Evolutionary conservation across 1,140 invertebrate species (phyloP).

Genomic region (Drosophila nikananu): DNA sequence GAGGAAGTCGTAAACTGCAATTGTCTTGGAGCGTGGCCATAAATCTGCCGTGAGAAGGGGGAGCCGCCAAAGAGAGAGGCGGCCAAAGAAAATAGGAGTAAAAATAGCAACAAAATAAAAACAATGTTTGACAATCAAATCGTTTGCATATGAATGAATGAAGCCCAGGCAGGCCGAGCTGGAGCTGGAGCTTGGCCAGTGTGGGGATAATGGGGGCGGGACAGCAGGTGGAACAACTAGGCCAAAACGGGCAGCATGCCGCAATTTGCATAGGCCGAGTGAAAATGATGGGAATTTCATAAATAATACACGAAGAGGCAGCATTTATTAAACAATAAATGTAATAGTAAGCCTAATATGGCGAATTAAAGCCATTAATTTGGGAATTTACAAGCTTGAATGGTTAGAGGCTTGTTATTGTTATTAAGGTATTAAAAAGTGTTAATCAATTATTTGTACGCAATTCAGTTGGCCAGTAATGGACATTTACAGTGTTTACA

Average conservation of each 20-base stretch:
- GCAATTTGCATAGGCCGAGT: constrained; percentile 23
- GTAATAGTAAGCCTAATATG: constrained; percentile 1
- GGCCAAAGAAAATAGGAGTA: constrained; percentile 18
- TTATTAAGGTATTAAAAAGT: neutral
- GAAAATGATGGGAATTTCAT: constrained; percentile 6
- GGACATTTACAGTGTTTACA: neutral
- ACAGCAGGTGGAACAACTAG: constrained; percentile 43
- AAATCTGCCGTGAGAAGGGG: constrained; percentile 9
- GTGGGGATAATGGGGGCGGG: constrained; percentile 25
- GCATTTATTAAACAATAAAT: constrained; percentile 5
- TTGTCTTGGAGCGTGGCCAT: constrained; percentile 36
- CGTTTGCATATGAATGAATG: constrained; percentile 49
- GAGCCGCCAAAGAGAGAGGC: neutral
- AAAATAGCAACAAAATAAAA: constrained; percentile 27
- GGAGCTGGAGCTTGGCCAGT: constrained; percentile 8
- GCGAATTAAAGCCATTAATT: neutral
- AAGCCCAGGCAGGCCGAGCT: neutral
- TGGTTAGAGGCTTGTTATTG: neutral
- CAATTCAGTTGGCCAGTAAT: neutral
- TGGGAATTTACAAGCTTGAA: neutral
- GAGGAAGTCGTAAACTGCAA: constrained; percentile 53
- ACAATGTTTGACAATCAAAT: constrained; percentile 52
- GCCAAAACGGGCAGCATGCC: constrained; percentile 23
- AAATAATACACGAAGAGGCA: neutral
- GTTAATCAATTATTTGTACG: neutral